Conservation (phyloP, 2,888 invertebrate genomes). For the Torymus texanus region DNA sequence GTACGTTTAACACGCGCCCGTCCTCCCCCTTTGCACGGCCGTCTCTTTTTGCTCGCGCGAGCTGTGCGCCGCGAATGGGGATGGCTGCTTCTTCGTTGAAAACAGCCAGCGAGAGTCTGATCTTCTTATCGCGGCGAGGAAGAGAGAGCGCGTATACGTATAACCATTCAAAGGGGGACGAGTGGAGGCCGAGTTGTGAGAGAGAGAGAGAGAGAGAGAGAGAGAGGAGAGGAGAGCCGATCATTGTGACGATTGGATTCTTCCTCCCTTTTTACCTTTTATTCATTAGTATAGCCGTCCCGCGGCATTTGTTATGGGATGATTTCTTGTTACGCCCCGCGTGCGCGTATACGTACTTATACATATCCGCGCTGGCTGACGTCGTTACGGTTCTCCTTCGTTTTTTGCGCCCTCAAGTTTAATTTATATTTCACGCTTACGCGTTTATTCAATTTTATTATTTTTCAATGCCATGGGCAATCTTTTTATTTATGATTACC, state of each 20-base stretch:
- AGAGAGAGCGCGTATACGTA: not conserved
- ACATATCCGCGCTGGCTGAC: not conserved
- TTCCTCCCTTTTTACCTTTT: constrained; percentile 37
- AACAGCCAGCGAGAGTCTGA: not conserved
- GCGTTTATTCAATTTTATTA: constrained; percentile 10
- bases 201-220: constrained; percentile 2
- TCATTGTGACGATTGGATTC: constrained; percentile 45
- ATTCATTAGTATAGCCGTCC: constrained; percentile 40
- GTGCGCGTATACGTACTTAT: not conserved
- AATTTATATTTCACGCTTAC: constrained; percentile 47
- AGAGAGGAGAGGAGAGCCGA: constrained; percentile 35
- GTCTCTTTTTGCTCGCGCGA: constrained; percentile 30
- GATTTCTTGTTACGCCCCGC: constrained; percentile 20
- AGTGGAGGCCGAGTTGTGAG: not conserved
- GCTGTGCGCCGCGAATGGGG: constrained; percentile 30
- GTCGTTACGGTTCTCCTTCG: constrained; percentile 36
- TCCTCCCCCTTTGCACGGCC: constrained; percentile 29
- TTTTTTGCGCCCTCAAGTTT: constrained; percentile 11
- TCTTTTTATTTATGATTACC: too few species aligned
- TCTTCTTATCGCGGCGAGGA: constrained; percentile 36
- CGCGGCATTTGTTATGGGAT: constrained; percentile 42
- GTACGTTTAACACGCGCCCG: constrained; percentile 39
- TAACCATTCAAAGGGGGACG: constrained; percentile 12
- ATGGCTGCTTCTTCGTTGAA: constrained; percentile 4
- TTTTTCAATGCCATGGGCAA: not conserved